Evolutionary conservation across 2,113 vertebrate genomes (phyloP), one percentile per base, ranked within the genome.

Genomic region (Cololabis saira): DNA sequence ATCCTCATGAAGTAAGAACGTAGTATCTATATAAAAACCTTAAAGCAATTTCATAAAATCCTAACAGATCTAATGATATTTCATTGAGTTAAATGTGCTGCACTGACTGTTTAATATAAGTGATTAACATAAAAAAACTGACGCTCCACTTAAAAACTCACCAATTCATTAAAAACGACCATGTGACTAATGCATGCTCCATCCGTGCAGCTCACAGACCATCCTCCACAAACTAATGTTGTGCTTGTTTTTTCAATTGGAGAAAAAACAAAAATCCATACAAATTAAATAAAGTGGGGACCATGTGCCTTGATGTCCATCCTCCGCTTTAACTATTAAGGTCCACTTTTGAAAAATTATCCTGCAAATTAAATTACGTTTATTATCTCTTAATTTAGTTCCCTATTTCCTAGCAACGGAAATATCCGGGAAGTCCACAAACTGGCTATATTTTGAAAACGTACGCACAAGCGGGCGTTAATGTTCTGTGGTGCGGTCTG

Each of bases 351-450:
- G 5, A 22, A 18, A 67, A 48, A 65, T 41, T 48, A 40, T 24
- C 44, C 16, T 15, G 1, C 19, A 33, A 37, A 8, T 15, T 15
- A 54, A 56, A 73, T 69, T 45, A 0, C 71, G 60, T 64, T 54
- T 30, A 65, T 41, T 47, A 61, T 45, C 40, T 43, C 5, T 42
- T 19, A 7, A 19, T 56, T 56, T 14, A 1, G 13, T 33, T 67
- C 65, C 47, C 47, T 48, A 50, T 63, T 53, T 49, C 24, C 16
- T 47, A 44, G 55, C 55, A 53, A 52, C 10, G 11, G 41, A 65
- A 64, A 41, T 4, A 24, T 5, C 1, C 7, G 33, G 10, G 33
- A 1, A 37, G 33, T 37, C 33, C 33, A 11, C 33, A 37, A 37
- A 37, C 10, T 7, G 10, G 6, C 6, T 37, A 37, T 37, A 9